phyloP scores from a whole-genome alignment of 1,140 invertebrate species.

The Solenopsis fugax region DNA sequence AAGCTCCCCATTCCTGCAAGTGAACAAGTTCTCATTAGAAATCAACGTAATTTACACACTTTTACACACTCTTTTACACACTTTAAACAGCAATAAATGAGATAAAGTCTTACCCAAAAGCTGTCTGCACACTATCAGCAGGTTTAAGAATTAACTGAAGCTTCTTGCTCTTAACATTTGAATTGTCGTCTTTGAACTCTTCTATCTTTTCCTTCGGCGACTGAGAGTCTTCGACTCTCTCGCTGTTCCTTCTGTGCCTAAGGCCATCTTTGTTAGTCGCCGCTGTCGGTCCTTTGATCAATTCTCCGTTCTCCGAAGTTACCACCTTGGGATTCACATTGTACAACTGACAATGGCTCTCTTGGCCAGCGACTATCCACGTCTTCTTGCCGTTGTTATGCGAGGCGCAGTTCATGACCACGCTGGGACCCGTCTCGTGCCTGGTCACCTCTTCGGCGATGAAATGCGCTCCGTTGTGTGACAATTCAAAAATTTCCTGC shows the following conservation, averaged over 20 bases:
- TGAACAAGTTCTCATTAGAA: constrained; percentile 1
- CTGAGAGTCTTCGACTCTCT: constrained; percentile 81
- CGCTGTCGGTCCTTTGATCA: constrained; percentile 81
- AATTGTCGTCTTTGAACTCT: constrained; percentile 83
- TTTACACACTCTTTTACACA: no score
- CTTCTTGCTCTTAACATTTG: constrained; percentile 87
- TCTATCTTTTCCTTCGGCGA: constrained; percentile 84
- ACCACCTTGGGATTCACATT: constrained; percentile 91
- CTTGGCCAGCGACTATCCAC: constrained; percentile 95
- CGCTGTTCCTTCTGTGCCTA: constrained; percentile 83
- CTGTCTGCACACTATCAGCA: constrained; percentile 93
- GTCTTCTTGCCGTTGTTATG: constrained; percentile 90
- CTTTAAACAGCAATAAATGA: not conserved
- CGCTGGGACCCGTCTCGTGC: constrained; percentile 95
- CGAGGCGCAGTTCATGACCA: constrained; percentile 96
- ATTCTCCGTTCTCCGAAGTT: constrained; percentile 84
- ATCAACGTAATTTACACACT: no score
- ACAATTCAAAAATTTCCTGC: constrained; percentile 97
- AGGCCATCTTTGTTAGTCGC: constrained; percentile 74
- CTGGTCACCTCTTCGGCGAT: constrained; percentile 94
- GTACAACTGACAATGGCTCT: constrained; percentile 96
- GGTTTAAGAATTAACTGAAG: constrained; percentile 91
- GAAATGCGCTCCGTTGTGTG: constrained; percentile 93
- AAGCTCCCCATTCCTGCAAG: constrained; percentile 89
- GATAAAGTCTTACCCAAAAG: constrained; percentile 88